Evolutionary conservation across 2,888 invertebrate genomes (phyloP), one percentile per base, ranked within the genome.

Genomic region (Drosophila anomalipes): DNA sequence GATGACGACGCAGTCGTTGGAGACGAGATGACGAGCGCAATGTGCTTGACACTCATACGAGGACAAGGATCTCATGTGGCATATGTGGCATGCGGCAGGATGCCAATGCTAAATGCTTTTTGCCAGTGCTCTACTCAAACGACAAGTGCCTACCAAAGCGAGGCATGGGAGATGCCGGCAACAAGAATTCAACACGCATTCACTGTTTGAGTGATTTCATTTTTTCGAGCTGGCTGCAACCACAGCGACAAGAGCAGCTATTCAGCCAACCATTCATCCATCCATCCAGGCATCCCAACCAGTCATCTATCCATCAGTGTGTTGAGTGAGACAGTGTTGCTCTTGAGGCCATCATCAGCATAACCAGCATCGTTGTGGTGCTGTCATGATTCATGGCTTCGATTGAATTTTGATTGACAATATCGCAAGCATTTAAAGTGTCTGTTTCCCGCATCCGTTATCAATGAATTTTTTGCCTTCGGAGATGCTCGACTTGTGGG

Each of bases 331-430:
- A 71, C 86, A 68, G 71, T 70, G 83, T 62, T 69, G 58, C 85
- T 82, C 77, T 79, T 76, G 87, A 78, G 76, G 72, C 81, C 88
- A 85, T 87, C 89, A 89, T 79, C 82, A 72, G 71, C 75, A 81
- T 75, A 74, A 70, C 79, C 83, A n/a, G n/a, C n/a, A 84, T 74
- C 69, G 65, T 66, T 39, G 47, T 16, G 39, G 57, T 70, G 70
- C 69, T 78, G 82, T 66, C 81, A 82, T 85, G 92, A 88, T 89
- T 86, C 91, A 91, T 91, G 89, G 87, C 82, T 83, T 84, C 89
- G 88, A 91, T 92, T 92, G 92, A 91, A 89, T 91, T 91, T 92
- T 92, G 92, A 92, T 92, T 92, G 92, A 92, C 92, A 92, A 91
- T 91, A 92, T 91, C 91, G 91, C 90, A 90, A 91, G 90, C 90